Conservation (phyloP, 1,140 invertebrate species). For the Euborellia annulipes region DNA sequence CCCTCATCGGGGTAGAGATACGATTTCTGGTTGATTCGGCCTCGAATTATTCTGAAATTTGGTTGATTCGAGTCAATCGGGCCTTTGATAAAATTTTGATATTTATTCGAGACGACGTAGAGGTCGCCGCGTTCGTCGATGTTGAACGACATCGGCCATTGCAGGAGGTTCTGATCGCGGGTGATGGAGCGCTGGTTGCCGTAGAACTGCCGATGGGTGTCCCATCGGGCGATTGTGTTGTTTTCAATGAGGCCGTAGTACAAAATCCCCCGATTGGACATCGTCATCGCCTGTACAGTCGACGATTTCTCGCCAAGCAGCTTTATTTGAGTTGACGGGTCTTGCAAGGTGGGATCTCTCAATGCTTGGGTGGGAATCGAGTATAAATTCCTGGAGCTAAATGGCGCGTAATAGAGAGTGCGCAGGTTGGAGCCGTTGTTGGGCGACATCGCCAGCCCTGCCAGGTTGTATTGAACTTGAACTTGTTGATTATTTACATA, state of each 20-base stretch:
- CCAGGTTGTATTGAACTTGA: conserved; percentile 33
- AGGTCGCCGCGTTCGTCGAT: conserved; percentile 45
- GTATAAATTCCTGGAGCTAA: conserved; percentile 44
- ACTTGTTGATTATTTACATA: conserved; percentile 38
- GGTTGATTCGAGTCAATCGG: conserved; percentile 31
- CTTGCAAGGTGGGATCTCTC: conserved; percentile 24
- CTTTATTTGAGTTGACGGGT: conserved; percentile 27
- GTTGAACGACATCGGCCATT: conserved; percentile 54
- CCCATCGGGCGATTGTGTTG: conserved; percentile 48
- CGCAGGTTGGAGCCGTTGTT: conserved; percentile 28
- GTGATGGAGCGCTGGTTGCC: conserved; percentile 41
- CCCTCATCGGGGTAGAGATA: conserved; percentile 35
- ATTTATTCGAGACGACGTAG: conserved; percentile 45
- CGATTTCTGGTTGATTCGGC: conserved; percentile 35
- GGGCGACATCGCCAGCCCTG: conserved; percentile 50
- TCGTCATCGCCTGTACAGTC: conserved; percentile 50
- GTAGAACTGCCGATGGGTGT: conserved; percentile 29
- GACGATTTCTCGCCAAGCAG: conserved; percentile 42
- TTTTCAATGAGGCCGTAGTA: conserved; percentile 47
- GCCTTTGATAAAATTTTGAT: conserved; percentile 41
- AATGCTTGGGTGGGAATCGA: conserved; percentile 37
- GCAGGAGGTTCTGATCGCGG: conserved; percentile 41
- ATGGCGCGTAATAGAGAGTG: conserved; percentile 42
- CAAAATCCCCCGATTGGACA: conserved; percentile 44
- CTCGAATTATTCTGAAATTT: conserved; percentile 42